These are phyloP conservation scores for Probaryconus sp. DNA, from an alignment of 1,140 invertebrate genomes.

Conservation along the genomic window DNA sequence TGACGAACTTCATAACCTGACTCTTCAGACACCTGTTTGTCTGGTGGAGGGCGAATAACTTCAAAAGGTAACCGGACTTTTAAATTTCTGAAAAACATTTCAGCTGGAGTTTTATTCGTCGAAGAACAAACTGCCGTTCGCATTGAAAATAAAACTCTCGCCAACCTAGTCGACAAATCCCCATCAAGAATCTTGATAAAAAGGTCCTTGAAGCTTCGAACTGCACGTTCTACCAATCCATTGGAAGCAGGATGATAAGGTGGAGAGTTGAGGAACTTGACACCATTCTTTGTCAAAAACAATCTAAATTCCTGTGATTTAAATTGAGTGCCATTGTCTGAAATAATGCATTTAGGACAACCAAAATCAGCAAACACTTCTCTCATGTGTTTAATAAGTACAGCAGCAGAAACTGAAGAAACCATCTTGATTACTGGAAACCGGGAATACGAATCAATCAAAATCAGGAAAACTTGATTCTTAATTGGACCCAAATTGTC, in stretches of 20 bases:
- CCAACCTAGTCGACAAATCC: not conserved
- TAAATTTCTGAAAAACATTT: conserved; percentile 12
- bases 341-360: conserved; percentile 4
- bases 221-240: conserved; percentile 13
- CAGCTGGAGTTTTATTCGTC: not conserved
- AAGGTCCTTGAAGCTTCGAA: conserved; percentile 12
- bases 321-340: conserved; percentile 13
- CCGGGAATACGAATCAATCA: conserved; percentile 15
- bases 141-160: conserved; percentile 19
- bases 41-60: conserved; percentile 3
- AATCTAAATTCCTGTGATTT: conserved; percentile 3
- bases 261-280: conserved; percentile 17
- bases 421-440: conserved; percentile 21
- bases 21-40: not conserved
- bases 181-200: not conserved
- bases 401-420: conserved; percentile 21
- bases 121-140: conserved; percentile 8
- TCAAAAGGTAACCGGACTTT: conserved; percentile 4
- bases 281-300: conserved; percentile 13
- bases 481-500: not conserved
- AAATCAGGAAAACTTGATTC: conserved; percentile 4
- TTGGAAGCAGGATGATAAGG: conserved; percentile 24
- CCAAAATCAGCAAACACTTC: conserved; percentile 17
- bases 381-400: not conserved
- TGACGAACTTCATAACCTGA: not conserved